Evolutionary conservation across 1,140 invertebrate genomes (phyloP).

Genomic region (Archivesica marissinica): DNA sequence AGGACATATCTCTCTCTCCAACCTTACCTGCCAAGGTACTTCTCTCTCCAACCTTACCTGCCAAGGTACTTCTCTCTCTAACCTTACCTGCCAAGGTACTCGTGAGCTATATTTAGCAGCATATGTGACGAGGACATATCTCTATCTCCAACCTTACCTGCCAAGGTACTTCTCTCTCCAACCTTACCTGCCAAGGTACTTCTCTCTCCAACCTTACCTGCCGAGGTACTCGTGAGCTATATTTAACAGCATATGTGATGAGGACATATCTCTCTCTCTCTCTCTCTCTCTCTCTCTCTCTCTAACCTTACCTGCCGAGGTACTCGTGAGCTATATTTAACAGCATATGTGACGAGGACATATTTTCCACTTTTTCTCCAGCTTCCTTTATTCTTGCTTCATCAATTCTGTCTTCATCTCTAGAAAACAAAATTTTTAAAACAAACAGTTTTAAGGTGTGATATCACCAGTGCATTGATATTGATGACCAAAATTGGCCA

Average conservation of each 20-base stretch:
- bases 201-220: constrained; percentile 84
- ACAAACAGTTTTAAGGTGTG: neutral
- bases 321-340: constrained; percentile 90
- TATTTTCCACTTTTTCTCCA: constrained; percentile 84
- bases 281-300: too few species aligned
- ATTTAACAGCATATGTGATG: constrained; percentile 90
- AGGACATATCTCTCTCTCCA: too few species aligned
- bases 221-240: constrained; percentile 92
- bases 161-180: too few species aligned
- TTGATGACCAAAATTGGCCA: too few species aligned
- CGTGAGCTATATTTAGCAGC: constrained; percentile 89
- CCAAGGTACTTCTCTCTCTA: too few species aligned
- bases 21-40: too few species aligned
- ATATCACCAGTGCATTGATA: too few species aligned
- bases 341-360: constrained; percentile 91
- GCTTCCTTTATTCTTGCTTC: constrained; percentile 85
- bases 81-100: constrained; percentile 90
- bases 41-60: too few species aligned
- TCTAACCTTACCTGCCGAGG: constrained; percentile 87
- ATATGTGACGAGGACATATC: constrained; percentile 90
- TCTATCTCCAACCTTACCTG: too few species aligned
- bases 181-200: too few species aligned
- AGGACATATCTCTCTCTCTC: constrained; percentile 87
- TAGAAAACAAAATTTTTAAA: constrained; percentile 60
- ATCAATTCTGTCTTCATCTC: constrained; percentile 74